These are phyloP conservation scores for Hypomesus transpacificus DNA, from an alignment of 2,113 vertebrate genomes.

Conservation along the genomic window DNA sequence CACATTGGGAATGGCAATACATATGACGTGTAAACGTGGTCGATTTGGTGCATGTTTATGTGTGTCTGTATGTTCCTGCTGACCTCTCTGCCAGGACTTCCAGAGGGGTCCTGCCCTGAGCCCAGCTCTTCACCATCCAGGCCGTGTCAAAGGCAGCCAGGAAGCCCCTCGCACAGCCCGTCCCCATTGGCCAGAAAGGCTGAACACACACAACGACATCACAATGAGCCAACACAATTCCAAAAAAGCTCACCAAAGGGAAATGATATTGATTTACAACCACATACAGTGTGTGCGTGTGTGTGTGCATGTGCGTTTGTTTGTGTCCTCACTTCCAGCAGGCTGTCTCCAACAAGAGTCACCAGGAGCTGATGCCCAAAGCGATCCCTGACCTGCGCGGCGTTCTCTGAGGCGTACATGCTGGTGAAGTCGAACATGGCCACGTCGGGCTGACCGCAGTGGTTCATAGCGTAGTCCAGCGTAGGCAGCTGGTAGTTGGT, in stretches of 20 bases:
- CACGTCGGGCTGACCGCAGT: slow-evolving; percentile 89
- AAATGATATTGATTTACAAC: background rate
- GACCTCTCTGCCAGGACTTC: slow-evolving; percentile 94
- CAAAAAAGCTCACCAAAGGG: background rate
- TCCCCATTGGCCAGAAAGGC: slow-evolving; percentile 99
- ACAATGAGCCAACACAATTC: background rate
- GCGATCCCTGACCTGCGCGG: slow-evolving; percentile 86
- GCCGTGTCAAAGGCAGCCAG: slow-evolving; percentile 91
- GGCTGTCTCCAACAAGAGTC: slow-evolving; percentile 91
- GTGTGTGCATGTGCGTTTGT: too few species aligned
- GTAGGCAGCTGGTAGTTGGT: slow-evolving; percentile 95
- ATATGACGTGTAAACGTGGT: background rate
- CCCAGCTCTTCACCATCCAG: slow-evolving; percentile 96
- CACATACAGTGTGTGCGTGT: background rate
- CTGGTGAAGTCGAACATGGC: slow-evolving; percentile 98
- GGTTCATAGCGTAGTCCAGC: slow-evolving; percentile 92
- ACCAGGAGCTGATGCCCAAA: slow-evolving; percentile 87
- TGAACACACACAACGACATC: slow-evolving; percentile 49
- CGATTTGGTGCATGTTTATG: background rate
- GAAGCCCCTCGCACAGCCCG: slow-evolving; percentile 94
- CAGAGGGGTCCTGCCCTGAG: slow-evolving; percentile 77
- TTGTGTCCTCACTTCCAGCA: slow-evolving; percentile 81
- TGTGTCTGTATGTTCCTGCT: slow-evolving; percentile 6
- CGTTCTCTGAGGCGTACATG: slow-evolving; percentile 97
- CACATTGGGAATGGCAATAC: background rate